phyloP scores from a whole-genome alignment of 2,888 invertebrate species.

The Rugalucina vietnamica region DNA sequence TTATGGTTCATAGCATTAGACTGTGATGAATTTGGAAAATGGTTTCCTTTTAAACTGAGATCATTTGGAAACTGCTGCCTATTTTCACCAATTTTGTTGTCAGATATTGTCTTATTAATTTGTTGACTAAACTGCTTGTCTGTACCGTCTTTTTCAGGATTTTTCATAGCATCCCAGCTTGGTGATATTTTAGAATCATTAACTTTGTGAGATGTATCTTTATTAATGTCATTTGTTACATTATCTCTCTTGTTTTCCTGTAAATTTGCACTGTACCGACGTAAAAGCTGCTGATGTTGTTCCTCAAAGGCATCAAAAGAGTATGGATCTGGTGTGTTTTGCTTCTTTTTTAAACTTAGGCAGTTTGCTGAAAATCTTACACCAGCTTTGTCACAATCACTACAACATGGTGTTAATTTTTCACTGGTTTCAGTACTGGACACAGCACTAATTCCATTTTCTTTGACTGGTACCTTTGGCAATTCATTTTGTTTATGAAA shows the following conservation, averaged over 20 bases:
- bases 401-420: conserved; percentile 53
- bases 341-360: conserved; percentile 35
- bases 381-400: conserved; percentile 60
- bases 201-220: too few species aligned
- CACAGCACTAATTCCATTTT: not conserved
- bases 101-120: not conserved
- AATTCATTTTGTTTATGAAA: not conserved
- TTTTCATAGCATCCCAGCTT: too few species aligned
- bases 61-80: not conserved
- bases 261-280: too few species aligned
- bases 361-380: conserved; percentile 63
- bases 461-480: not conserved
- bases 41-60: not conserved
- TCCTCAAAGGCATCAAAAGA: conserved; percentile 14
- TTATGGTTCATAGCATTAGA: not conserved
- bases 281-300: conserved; percentile 5
- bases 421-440: not conserved
- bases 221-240: too few species aligned
- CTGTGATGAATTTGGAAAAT: not conserved
- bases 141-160: too few species aligned
- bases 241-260: too few species aligned
- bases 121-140: not conserved
- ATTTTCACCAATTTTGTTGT: not conserved
- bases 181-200: too few species aligned
- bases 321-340: not conserved